Evolutionary conservation across 2,888 invertebrate genomes (phyloP), one percentile per base, ranked within the genome.

Genomic region (Diaphora mendica): DNA sequence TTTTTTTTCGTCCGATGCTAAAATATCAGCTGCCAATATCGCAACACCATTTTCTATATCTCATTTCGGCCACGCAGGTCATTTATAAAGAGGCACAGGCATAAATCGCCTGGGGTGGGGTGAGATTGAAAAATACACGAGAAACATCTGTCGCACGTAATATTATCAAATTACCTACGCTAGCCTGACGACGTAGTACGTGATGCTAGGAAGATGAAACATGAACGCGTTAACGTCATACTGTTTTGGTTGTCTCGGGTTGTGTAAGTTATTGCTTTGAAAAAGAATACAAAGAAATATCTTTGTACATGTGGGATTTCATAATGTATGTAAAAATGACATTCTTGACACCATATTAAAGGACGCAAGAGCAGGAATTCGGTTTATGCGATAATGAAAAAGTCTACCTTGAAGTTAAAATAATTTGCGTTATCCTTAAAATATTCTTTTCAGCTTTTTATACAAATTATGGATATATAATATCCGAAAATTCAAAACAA

Each of bases 61-160:
- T 85, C 73, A 85, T 84, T 82, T 82, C 59, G 75, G 76, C 84
- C 81, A 81, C 80, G 79, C 84, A 79, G 84, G 84, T 84, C 84
- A 84, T 84, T 84, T 84, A 82, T 84, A 84, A 82, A 79, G 77
- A 79, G 65, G 80, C 75, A 73, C 68, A 70, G 72, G 82, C 79
- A 83, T 84, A 84, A 86, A 79, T 82, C 79, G 82, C 78, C 76
- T 65, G 64, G 76, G 79, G 81, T 82, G 80, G 84, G 85, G 85
- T 79, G 82, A 90, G 88, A 92, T 92, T 91, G 90, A 91, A 92
- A 92, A 93, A 92, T 90, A 89, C 86, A 87, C 86, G 74, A 69
- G 82, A 86, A 91, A 88, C 94, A 93, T 91, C 89, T 92, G 92
- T 90, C 89, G 88, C 86, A 73, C 81, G 90, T 91, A 92, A 94